Evolutionary conservation across 2,888 invertebrate genomes (phyloP), one percentile per base, ranked within the genome.

Genomic region (Papilio elwesi): DNA sequence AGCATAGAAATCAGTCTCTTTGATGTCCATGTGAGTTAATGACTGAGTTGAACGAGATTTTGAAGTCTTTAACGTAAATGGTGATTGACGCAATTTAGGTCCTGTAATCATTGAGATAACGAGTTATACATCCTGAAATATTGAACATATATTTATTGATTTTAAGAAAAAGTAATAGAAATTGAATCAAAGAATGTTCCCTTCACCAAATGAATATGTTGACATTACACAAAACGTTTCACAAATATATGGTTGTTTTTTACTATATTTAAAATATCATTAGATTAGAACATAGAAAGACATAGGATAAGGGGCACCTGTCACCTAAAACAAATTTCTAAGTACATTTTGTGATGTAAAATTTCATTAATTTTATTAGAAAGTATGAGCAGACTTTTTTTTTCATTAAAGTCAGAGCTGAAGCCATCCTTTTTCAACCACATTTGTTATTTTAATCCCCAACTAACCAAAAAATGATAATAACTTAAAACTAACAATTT

Each of bases 1-100:
- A 26, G 96, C 96, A 86, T 96, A 97, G 87, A 97, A 97, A 87
- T 97, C 97, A 57, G 96, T 96, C 83, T 97, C 96, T 71, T 90
- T 93, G 38, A 92, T 77, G 76, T 92, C 92, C 81, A 91, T 90
- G 48, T 91, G 89, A 15, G 87, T 87, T 76, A 93, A 79, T 75
- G 95, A 94, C 78, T 93, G 92, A 80, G 92, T 90, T 55, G 91
- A 94, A 70, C 90, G 88, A 51, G 91, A 94, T 82, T 91, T 94
- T 74, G 92, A 78, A 48, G 89, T 87, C 79, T 91, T 94, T 74
- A 91, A 79, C 70, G 90, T 84, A 74, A 94, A 83, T 26, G 94
- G 90, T 70, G 92, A 85, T 71, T 94, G 94, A 70, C 94, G 88
- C 72, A 91, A 79, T 78, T 91, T 92, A 68, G 90, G 82, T 78